A percentile compares a stretch with the other conserved stretches of the same genome.
These are phyloP conservation scores for Iguana delicatissima DNA, from an alignment of 2,797 vertebrate genomes.

Conservation along the genomic window DNA sequence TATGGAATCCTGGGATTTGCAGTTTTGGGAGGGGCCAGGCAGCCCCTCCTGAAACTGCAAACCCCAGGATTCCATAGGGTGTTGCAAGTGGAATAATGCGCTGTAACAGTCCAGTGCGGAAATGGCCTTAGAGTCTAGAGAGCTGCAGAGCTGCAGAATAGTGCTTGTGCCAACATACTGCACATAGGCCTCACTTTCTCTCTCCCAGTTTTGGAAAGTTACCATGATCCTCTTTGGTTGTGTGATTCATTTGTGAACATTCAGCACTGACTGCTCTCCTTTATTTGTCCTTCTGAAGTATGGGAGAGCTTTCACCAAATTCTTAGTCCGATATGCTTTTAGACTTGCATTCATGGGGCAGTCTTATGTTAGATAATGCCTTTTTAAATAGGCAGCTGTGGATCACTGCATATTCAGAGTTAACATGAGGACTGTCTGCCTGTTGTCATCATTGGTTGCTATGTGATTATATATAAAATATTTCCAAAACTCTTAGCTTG, in stretches of 20 bases:
- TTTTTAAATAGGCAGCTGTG: neutral
- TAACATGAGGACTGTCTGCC: neutral
- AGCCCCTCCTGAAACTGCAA: too few species aligned
- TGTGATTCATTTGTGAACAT: neutral
- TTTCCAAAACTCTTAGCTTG: neutral
- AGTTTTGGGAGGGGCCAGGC: too few species aligned
- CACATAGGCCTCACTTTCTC: too few species aligned
- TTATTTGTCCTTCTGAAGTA: neutral
- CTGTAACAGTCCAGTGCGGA: too few species aligned
- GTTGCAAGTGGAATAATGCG: too few species aligned
- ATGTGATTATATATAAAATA: neutral
- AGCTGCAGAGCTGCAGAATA: too few species aligned
- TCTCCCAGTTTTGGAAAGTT: too few species aligned
- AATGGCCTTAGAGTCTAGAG: too few species aligned
- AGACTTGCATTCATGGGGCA: neutral
- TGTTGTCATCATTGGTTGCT: neutral
- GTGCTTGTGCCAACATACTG: too few species aligned
- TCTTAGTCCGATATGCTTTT: neutral
- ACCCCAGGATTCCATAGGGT: too few species aligned
- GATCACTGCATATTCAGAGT: neutral
- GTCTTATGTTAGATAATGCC: neutral
- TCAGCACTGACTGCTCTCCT: neutral
- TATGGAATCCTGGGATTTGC: too few species aligned
- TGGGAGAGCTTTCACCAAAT: neutral
- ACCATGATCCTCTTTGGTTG: neutral